Percentiles rank a stretch among this genome's conserved stretches.
Evolutionary conservation across 2,888 invertebrate genomes (phyloP).

Genomic region (Cephus spinipes): DNA sequence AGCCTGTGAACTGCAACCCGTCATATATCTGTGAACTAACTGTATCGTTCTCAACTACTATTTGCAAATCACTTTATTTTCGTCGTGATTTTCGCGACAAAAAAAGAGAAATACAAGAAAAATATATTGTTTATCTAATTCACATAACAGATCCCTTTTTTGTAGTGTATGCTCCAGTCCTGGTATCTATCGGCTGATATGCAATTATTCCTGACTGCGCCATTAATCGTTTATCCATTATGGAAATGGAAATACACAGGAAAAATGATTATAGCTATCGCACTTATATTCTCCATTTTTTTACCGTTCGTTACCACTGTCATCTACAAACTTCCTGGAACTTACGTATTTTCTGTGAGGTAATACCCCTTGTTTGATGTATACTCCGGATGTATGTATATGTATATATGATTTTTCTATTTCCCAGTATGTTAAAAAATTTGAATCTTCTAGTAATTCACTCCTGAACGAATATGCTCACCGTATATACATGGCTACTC

Average conservation of each 20-base stretch:
- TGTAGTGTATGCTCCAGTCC: conserved; percentile 77
- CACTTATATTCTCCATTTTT: conserved; percentile 66
- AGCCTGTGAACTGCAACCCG: not conserved
- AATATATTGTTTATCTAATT: too few relatives aligned
- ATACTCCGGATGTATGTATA: not conserved
- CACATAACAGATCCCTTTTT: conserved; percentile 20
- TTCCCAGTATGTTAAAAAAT: not conserved
- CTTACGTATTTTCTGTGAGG: conserved; percentile 75
- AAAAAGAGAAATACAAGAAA: too few relatives aligned
- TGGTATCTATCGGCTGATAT: conserved; percentile 75
- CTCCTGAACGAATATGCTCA: conserved; percentile 17
- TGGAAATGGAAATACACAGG: conserved; percentile 73
- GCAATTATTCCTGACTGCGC: conserved; percentile 74
- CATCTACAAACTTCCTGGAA: conserved; percentile 72
- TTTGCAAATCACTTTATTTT: too few relatives aligned
- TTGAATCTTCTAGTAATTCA: conserved; percentile 14
- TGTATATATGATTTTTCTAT: too few relatives aligned
- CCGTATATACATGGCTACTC: conserved; percentile 22
- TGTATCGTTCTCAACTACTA: too few relatives aligned
- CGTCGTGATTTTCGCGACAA: too few relatives aligned
- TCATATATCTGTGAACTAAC: not conserved
- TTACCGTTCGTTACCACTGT: conserved; percentile 72
- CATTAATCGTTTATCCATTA: conserved; percentile 73
- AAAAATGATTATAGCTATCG: conserved; percentile 65
- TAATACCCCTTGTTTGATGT: conserved; percentile 48